Evolutionary conservation across 2,888 invertebrate species (phyloP).

Genomic region (Heliconius hortense): DNA sequence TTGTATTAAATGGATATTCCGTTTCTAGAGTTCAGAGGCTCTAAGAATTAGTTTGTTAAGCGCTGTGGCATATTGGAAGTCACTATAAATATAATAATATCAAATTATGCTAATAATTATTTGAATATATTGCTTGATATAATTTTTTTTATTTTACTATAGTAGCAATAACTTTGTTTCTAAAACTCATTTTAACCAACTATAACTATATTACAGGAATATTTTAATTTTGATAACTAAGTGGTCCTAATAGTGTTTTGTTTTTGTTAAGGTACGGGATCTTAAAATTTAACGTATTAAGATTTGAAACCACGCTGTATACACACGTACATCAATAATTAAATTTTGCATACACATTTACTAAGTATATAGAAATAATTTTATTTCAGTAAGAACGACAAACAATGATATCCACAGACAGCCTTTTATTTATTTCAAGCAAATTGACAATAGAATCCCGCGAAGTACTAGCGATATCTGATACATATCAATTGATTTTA

Average conservation of each 20-base stretch:
- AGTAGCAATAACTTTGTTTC: too few species aligned
- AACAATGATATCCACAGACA: background rate
- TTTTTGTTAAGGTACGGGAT: too few species aligned
- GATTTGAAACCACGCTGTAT: background rate
- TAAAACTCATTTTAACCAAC: too few species aligned
- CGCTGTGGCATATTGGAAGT: background rate
- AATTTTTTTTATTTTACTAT: too few species aligned
- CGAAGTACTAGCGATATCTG: slow-evolving; percentile 15
- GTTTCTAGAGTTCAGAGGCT: slow-evolving; percentile 32
- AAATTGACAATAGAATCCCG: slow-evolving; percentile 2
- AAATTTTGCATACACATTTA: background rate
- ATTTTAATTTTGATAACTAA: background rate
- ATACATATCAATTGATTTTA: slow-evolving; percentile 15
- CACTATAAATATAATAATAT: background rate
- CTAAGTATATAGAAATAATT: background rate
- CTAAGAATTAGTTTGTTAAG: background rate
- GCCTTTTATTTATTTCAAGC: slow-evolving; percentile 5
- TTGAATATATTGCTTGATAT: too few species aligned
- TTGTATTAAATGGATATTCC: slow-evolving; percentile 42
- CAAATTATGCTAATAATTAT: too few species aligned
- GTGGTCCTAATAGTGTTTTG: too few species aligned
- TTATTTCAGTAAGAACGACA: background rate
- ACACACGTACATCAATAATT: too few species aligned
- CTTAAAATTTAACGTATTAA: background rate
- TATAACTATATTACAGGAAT: background rate